Evolutionary conservation across 2,113 vertebrate species (phyloP), one percentile per base, ranked within the genome.

Genomic region (Kryptolebias marmoratus): DNA sequence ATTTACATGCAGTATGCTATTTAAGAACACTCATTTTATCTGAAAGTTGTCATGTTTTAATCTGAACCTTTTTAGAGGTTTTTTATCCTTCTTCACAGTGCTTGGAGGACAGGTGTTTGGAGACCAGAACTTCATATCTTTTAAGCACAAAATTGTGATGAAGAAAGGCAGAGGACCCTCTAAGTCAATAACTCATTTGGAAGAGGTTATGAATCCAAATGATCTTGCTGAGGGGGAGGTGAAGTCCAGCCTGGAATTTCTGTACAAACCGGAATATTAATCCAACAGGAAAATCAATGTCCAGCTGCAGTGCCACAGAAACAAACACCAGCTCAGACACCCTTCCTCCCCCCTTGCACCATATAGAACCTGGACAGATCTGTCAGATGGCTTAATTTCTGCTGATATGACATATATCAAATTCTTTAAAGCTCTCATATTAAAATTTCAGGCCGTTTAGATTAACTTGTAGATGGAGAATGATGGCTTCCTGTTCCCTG

Each of bases 121-220:
- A 77, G 54, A 53, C 57, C 47, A 44, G 52, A 62, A 52, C 70
- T 78, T 32, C 71, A 44, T 64, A 42, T 68, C 65, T 79, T 56
- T 58, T 77, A 70, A 76, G 79, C 69, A 74, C 80, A 89, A 66
- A 31, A 62, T 79, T 80, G 45, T 90, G 79, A 87, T 73, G 83
- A 56, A 74, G 72, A 87, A 81, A 45, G 66, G 75, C 80, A 82
- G 80, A 74, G 72, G 69, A 60, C 59, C 61, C 69, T 89, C 81
- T 71, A 11, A 85, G 90, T 93, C 92, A 92, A 91, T 93, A 93
- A 90, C 89, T 93, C 87, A 93, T 92, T 92, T 91, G 71, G 69
- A 88, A 77, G 64, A 77, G 85, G 84, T 90, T 88, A 89, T 93
- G 87, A 93, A 93, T 94, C 82, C 79, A 82, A 91, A 92, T 90